Conservation (phyloP, 2,113 vertebrate genomes). For the Sus scrofa region DNA sequence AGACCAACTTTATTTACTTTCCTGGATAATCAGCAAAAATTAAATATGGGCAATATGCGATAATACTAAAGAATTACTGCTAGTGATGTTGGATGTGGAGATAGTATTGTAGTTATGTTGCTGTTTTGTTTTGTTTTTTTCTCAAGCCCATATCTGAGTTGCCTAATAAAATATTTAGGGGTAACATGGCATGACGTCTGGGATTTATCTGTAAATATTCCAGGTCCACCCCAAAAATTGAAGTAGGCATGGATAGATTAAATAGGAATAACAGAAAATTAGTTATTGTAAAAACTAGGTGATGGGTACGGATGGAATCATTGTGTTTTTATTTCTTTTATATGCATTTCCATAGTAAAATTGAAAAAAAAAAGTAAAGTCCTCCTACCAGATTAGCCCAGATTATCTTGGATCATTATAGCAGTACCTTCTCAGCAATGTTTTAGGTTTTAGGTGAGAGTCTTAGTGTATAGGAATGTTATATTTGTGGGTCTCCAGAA, state of each 20-base stretch:
- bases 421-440: neutral
- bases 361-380: neutral
- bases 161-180: neutral
- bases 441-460: conserved; percentile 6
- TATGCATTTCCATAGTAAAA: conserved; percentile 35
- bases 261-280: neutral
- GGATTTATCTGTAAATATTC: neutral
- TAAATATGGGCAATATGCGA: neutral
- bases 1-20: neutral
- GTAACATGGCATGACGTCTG: neutral
- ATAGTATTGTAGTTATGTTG: neutral
- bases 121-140: neutral
- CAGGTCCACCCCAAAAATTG: neutral
- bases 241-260: neutral
- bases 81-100: neutral
- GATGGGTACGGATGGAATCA: neutral
- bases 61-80: neutral
- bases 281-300: neutral
- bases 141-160: conserved; percentile 3
- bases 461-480: neutral
- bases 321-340: neutral
- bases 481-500: neutral
- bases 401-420: neutral
- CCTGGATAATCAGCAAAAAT: neutral
- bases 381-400: neutral